Base-by-base conservation (phyloP, 2,888 invertebrate species). In the Orthosia incerta region DNA sequence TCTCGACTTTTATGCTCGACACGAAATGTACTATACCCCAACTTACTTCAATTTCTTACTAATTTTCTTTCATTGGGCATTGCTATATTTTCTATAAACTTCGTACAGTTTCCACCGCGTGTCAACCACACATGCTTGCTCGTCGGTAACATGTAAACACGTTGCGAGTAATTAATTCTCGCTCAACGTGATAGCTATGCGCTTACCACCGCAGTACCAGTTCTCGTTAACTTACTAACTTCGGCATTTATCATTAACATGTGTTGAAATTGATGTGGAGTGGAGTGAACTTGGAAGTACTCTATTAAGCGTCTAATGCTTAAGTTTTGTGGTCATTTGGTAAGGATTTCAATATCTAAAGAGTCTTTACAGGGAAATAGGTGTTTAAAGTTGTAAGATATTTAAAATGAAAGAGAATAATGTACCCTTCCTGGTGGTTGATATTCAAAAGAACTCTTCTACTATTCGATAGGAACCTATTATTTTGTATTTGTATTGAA, bases 91-190 rank as follows among this genome's bases (percentile, higher is more conserved):
- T 45, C 20, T 74, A 31, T 4, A 46, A 50, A 50, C 23, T 16
- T 16, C 0, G 18, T 53, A 70, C 16, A 50, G 71, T 26, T 50
- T 62, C 50, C 26, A 46, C 23, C 20, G 18, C 23, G 15, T 79
- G 46, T 18, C 50, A 79, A 20, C 26, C 59, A 51, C 65, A 59
- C 50, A 45, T 66, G 65, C 31, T 65, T 62, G 51, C 45, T 51
- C n/a, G 12, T 78, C 20, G 20, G 50, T 60, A 39, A 20, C 31
- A 51, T 67, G 72, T 79, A 59, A 71, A 79, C 63, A 70, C 60
- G 67, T 67, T 61, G 66, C n/a, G 50, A 74, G 63, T 80, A 71
- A 83, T 80, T 83, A 80, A 80, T 74, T 83, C 67, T 67, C 80
- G 60, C 70, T 83, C 60, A 64, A 74, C 74, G 57, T 60, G 83